Evolutionary conservation across 2,888 invertebrate genomes (phyloP).

Genomic region (Tuta absoluta): DNA sequence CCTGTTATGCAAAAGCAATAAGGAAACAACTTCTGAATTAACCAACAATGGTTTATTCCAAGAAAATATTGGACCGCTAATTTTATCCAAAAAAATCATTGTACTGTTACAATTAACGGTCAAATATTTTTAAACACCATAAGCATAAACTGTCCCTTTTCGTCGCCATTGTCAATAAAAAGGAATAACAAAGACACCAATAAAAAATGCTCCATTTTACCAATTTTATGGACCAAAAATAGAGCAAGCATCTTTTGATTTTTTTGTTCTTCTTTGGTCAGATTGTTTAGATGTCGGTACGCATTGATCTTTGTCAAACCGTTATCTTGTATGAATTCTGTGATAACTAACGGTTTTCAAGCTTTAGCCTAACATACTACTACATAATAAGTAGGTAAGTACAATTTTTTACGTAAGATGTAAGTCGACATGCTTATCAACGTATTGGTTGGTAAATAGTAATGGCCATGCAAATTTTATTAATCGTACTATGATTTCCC

Average conservation of each 20-base stretch:
- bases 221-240: conserved; percentile 58
- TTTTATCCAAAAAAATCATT: conserved; percentile 39
- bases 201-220: conserved; percentile 64
- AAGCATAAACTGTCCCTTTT: conserved; percentile 34
- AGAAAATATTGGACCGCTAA: conserved; percentile 26
- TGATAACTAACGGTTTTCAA: not conserved
- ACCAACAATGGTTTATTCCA: conserved; percentile 13
- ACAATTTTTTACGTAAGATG: too few relatives aligned
- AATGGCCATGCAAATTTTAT: too few relatives aligned
- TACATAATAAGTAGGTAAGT: too few relatives aligned
- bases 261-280: conserved; percentile 32
- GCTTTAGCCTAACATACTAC: too few relatives aligned
- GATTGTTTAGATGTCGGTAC: conserved; percentile 10
- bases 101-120: conserved; percentile 66
- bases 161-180: conserved; percentile 38
- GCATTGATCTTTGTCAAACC: not conserved
- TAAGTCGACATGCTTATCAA: too few relatives aligned
- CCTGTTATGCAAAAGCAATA: conserved; percentile 8
- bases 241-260: conserved; percentile 48
- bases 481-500: too few relatives aligned
- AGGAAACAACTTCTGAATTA: conserved; percentile 17
- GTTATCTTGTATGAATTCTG: conserved; percentile 17
- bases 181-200: conserved; percentile 40
- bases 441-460: too few relatives aligned
- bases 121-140: conserved; percentile 42